These are phyloP conservation scores for Acanthosepion esculentum DNA, from an alignment of 2,888 invertebrate genomes.

Conservation along the genomic window DNA sequence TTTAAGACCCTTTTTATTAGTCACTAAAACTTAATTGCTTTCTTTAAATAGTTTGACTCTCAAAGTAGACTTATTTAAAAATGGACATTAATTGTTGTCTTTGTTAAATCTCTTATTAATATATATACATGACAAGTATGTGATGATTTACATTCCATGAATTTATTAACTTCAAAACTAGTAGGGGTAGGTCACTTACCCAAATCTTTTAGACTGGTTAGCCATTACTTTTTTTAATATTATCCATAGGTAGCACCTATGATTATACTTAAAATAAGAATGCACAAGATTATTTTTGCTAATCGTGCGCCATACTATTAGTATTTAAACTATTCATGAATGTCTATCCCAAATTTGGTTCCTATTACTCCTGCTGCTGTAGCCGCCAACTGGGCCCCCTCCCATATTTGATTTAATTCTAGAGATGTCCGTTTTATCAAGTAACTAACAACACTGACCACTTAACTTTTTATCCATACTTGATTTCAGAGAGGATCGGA, in stretches of 20 bases:
- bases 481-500: slow-evolving; percentile 93
- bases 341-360: neutral
- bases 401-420: neutral
- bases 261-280: neutral
- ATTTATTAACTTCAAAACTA: too few relatives aligned
- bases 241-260: neutral
- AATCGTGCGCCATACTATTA: neutral
- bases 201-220: too few relatives aligned
- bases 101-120: neutral
- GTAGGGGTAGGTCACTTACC: too few relatives aligned
- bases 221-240: neutral
- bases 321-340: neutral
- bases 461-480: neutral
- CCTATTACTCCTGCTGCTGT: neutral
- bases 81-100: neutral
- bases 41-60: neutral
- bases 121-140: neutral
- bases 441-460: neutral
- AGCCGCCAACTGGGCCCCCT: neutral
- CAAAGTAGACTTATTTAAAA: slow-evolving; percentile 13
- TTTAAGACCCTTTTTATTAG: too few relatives aligned
- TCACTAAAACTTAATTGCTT: neutral
- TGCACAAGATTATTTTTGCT: neutral
- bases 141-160: neutral
- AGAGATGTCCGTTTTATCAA: neutral